phyloP scores from a whole-genome alignment of 2,113 vertebrate genomes.

The Elanus axillaris region DNA sequence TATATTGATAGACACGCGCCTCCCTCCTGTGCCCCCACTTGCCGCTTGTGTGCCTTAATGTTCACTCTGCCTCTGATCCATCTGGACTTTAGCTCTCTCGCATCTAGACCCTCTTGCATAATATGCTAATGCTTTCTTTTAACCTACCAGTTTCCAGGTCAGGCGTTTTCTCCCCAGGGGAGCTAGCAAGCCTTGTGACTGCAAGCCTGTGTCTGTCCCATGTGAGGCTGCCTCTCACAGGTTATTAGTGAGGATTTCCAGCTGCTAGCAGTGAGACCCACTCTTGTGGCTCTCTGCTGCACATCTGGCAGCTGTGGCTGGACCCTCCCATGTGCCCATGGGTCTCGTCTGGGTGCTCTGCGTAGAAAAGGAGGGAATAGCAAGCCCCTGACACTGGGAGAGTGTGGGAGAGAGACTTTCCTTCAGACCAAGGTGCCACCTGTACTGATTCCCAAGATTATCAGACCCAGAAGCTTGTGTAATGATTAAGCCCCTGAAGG shows the following conservation, averaged over 20 bases:
- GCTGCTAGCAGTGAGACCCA: not conserved
- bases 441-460: not conserved
- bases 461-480: not conserved
- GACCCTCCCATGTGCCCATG: fast-evolving
- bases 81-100: not conserved
- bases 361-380: fast-evolving
- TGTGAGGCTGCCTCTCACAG: not conserved
- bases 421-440: not conserved
- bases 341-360: not conserved
- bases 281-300: not conserved
- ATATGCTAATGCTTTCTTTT: not conserved
- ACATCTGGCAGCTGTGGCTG: not conserved
- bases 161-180: not conserved
- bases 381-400: not conserved
- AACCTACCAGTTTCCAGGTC: conserved; percentile 40
- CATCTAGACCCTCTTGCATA: not conserved
- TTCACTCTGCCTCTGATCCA: not conserved
- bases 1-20: not conserved
- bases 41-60: not conserved
- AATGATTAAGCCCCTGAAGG: not conserved
- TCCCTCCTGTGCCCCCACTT: not conserved
- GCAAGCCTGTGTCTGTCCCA: not conserved
- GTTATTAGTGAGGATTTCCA: not conserved
- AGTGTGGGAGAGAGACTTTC: not conserved
- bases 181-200: not conserved